phyloP scores from a whole-genome alignment of 2,888 invertebrate species.

The Agonopterix arenella region DNA sequence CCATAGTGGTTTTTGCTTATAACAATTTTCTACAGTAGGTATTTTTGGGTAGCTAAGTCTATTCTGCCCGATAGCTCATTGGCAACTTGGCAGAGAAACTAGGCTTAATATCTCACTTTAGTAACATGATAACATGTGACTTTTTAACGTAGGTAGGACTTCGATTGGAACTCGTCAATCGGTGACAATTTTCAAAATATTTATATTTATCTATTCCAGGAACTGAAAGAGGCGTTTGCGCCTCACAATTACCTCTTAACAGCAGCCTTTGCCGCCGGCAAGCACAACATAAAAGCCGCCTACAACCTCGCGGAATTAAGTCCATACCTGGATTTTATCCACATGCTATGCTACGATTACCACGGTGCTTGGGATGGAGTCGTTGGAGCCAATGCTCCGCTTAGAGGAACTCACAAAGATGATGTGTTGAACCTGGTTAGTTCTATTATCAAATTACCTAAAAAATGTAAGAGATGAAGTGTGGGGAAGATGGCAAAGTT shows the following conservation, averaged over 20 bases:
- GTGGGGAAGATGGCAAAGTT: no score
- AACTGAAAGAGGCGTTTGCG: slow-evolving; percentile 83
- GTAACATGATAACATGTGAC: no score
- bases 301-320: slow-evolving; percentile 86
- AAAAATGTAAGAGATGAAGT: no score
- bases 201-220: slow-evolving; percentile 61
- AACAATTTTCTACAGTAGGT: no score
- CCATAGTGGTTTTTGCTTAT: no score
- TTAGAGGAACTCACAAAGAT: slow-evolving; percentile 65
- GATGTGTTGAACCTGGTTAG: slow-evolving; percentile 84
- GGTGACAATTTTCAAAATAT: no score
- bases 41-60: no score
- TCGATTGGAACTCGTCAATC: no score
- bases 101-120: no score
- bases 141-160: no score
- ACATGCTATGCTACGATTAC: slow-evolving; percentile 94
- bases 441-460: slow-evolving; percentile 1
- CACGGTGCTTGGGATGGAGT: slow-evolving; percentile 89
- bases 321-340: slow-evolving; percentile 83
- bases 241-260: slow-evolving; percentile 83
- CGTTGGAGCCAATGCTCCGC: slow-evolving; percentile 87
- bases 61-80: no score
- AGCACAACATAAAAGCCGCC: slow-evolving; percentile 83
- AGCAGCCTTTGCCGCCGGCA: slow-evolving; percentile 88
- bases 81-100: no score